A percentile compares a stretch with the other conserved stretches of the same genome.
phyloP scores from a whole-genome alignment of 2,888 invertebrate species.

The Ophioninae sp. region DNA sequence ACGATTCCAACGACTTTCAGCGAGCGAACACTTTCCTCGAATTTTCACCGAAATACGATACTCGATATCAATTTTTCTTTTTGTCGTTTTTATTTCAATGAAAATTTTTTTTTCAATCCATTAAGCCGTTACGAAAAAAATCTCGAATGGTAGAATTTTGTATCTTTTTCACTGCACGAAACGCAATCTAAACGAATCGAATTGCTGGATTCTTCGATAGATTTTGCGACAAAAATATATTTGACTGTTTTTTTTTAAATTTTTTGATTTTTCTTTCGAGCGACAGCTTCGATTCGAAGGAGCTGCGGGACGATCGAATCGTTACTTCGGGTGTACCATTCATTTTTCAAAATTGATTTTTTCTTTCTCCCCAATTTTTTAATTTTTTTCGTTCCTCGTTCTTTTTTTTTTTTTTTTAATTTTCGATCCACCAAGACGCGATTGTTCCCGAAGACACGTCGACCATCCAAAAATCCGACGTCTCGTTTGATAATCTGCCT shows the following conservation, averaged over 20 bases:
- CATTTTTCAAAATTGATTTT: background rate
- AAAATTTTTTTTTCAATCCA: background rate
- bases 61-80: slow-evolving; percentile 28
- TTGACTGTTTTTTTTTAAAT: background rate
- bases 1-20: slow-evolving; percentile 43
- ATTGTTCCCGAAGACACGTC: slow-evolving; percentile 62
- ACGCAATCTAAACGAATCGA: background rate
- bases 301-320: slow-evolving; percentile 42
- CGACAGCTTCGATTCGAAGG: slow-evolving; percentile 37
- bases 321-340: slow-evolving; percentile 41
- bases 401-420: slow-evolving; percentile 3
- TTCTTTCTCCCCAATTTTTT: background rate
- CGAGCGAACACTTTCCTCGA: slow-evolving; percentile 49
- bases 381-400: background rate
- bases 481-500: slow-evolving; percentile 62
- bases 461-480: slow-evolving; percentile 63
- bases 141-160: background rate
- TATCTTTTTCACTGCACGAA: background rate
- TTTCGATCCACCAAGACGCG: slow-evolving; percentile 39
- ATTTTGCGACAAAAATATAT: background rate
- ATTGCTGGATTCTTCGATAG: slow-evolving; percentile 19
- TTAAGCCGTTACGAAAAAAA: background rate
- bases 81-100: background rate
- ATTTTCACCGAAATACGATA: slow-evolving; percentile 58
- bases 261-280: slow-evolving; percentile 9